Base-by-base conservation (phyloP, 2,888 invertebrate species). In the Pristionchus japonicus region DNA sequence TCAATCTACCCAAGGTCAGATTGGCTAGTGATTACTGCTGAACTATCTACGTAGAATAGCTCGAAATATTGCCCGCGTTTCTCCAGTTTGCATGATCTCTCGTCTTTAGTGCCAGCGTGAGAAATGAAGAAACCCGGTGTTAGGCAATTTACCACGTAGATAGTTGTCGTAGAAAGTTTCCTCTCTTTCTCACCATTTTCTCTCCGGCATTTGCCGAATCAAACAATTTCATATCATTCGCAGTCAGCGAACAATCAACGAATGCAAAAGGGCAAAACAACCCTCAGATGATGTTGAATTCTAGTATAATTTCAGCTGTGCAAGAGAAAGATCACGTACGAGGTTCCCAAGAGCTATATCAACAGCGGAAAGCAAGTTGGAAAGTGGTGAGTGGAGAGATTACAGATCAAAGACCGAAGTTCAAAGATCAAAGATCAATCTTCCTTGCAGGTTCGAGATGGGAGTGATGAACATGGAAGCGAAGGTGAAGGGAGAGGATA, bases 271-370 rank as follows among this genome's bases (percentile, higher is more conserved):
- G 37, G 37, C 20, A 70, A 70, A 70, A 70, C 70, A 77, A 43
- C 47, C 77, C 11, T n/a, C 77, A 43, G 77, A 43, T 43, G 77
- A 43, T 20, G 40, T n/a, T n/a, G n/a, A 2, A 70, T 70, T n/a
- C 43, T 9, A n/a, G 20, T 34, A 23, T 83, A 23, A 1, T 57
- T 87, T 52, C 87, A 87, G 87, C 23, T 87, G 37, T 87, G 87
- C 87, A 87, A 87, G 80, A 52, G 87, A 80, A 87, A 87, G 61
- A 40, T 87, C 77, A 80, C 87, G 17, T 87, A 87, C 80, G 57
- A 49, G 40, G 37, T 87, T 87, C 87, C 87, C 43, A 57, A 27
- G 52, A 87, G 40, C 34, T 87, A 87, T 61, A 87, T 87, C 80
- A 61, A 43, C 80, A 34, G 17, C 7, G 87, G 87, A 67, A 85